Conservation (phyloP, 2,888 invertebrate genomes). For the Alitta virens region DNA sequence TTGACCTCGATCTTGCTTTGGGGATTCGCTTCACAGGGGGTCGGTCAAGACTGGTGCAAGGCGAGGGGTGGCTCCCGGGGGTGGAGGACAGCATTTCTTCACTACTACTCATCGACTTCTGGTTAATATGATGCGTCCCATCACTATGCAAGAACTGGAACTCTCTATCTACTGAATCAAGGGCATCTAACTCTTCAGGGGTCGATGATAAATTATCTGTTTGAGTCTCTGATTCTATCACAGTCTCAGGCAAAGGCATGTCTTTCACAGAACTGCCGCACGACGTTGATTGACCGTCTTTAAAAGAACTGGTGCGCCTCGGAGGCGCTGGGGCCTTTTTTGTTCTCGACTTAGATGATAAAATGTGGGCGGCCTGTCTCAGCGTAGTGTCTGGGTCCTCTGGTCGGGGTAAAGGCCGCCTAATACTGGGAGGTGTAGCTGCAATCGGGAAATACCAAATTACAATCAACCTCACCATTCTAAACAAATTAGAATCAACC, state of each 20-base stretch:
- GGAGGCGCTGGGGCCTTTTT: conserved; percentile 95
- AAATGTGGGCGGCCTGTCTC: conserved; percentile 40
- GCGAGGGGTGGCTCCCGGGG: conserved; percentile 28
- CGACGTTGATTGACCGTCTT: conserved; percentile 28
- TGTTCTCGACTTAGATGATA: conserved; percentile 23
- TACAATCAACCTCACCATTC: no score
- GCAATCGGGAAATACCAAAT: conserved; percentile 25
- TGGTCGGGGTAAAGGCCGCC: conserved; percentile 37
- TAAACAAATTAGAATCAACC: no score
- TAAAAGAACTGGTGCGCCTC: conserved; percentile 85
- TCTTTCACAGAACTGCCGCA: conserved; percentile 8
- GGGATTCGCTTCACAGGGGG: conserved; percentile 21
- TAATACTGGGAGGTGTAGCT: conserved; percentile 45
- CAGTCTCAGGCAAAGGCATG: conserved; percentile 16
- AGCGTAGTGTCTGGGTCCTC: conserved; percentile 38
- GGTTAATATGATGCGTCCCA: background rate
- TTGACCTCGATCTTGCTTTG: conserved; percentile 22
- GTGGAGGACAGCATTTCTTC: conserved; percentile 30
- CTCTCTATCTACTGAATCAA: conserved; percentile 11
- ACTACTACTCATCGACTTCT: conserved; percentile 29
- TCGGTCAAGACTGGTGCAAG: conserved; percentile 30
- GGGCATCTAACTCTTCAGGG: conserved; percentile 6
- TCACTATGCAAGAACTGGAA: conserved; percentile 22
- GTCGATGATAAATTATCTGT: conserved; percentile 10
- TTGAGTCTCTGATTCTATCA: conserved; percentile 11